phyloP scores from a whole-genome alignment of 2,888 invertebrate species.

The Coleophora flavipennella region DNA sequence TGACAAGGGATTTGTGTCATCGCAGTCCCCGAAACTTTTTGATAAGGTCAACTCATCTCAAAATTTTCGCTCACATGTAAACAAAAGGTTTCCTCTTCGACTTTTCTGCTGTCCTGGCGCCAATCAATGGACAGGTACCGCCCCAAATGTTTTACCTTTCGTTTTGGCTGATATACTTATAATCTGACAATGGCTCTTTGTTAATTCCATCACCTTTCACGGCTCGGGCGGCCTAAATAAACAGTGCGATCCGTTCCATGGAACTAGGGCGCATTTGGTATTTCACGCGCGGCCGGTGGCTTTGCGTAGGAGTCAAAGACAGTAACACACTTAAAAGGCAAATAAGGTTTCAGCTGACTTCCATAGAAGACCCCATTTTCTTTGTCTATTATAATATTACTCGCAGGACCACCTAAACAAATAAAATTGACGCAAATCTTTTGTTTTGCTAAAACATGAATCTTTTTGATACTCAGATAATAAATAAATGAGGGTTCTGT shows the following conservation, averaged over 20 bases:
- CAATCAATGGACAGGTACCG: slow-evolving; percentile 15
- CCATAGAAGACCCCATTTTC: slow-evolving; percentile 58
- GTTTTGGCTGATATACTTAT: slow-evolving; percentile 33
- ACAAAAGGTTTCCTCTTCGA: neutral
- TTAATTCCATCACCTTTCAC: slow-evolving; percentile 57
- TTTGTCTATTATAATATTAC: slow-evolving; percentile 56
- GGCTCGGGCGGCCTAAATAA: slow-evolving; percentile 60
- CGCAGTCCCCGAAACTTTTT: slow-evolving; percentile 27
- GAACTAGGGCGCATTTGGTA: slow-evolving; percentile 70
- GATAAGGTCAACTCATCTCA: slow-evolving; percentile 13
- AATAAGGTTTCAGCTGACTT: slow-evolving; percentile 61
- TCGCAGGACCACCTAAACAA: slow-evolving; percentile 27
- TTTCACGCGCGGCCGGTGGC: slow-evolving; percentile 64
- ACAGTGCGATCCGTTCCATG: slow-evolving; percentile 57
- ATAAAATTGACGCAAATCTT: slow-evolving; percentile 50
- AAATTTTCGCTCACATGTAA: neutral
- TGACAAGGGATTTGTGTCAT: slow-evolving; percentile 32
- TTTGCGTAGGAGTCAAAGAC: slow-evolving; percentile 62
- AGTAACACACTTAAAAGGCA: slow-evolving; percentile 63
- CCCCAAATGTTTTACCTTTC: slow-evolving; percentile 33
- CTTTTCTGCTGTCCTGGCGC: slow-evolving; percentile 1
- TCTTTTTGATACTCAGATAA: slow-evolving; percentile 37
- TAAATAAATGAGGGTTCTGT: slow-evolving; percentile 25
- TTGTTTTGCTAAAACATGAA: slow-evolving; percentile 43
- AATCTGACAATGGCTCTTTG: slow-evolving; percentile 40